These are phyloP conservation scores for Ovibos moschatus DNA, from an alignment of 2,113 vertebrate genomes.

Conservation along the genomic window DNA sequence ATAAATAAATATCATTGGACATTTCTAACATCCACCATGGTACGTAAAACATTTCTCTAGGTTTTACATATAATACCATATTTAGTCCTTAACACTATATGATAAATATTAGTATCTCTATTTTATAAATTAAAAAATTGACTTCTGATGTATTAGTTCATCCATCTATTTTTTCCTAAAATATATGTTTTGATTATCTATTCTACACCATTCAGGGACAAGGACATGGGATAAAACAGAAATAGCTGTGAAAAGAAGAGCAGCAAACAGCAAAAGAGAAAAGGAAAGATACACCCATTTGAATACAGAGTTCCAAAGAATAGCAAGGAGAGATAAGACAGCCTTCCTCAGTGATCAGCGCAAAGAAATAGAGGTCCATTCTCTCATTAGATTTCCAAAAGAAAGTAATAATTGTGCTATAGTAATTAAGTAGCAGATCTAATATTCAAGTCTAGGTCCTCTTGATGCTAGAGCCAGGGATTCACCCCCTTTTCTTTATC, in stretches of 20 bases:
- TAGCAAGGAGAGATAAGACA: background rate
- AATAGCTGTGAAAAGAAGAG: background rate
- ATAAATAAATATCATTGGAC: background rate
- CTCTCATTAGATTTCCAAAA: background rate
- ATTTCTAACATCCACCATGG: background rate
- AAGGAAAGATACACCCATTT: background rate
- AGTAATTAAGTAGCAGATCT: background rate
- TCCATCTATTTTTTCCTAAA: background rate
- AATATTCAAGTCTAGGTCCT: background rate
- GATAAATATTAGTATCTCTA: background rate
- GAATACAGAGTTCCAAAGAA: background rate
- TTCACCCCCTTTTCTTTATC: background rate
- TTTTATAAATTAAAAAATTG: constrained; percentile 28
- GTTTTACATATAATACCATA: background rate
- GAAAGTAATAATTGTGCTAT: background rate
- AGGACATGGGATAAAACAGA: background rate
- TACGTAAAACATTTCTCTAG: background rate
- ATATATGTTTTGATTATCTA: background rate
- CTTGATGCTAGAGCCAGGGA: background rate
- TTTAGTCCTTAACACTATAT: background rate
- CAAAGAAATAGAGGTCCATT: background rate
- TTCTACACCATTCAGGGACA: background rate
- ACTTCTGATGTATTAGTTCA: background rate
- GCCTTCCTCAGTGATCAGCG: background rate
- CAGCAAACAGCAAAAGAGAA: background rate